phyloP scores from a whole-genome alignment of 2,888 invertebrate genomes.

The Drosophila longiperda region DNA sequence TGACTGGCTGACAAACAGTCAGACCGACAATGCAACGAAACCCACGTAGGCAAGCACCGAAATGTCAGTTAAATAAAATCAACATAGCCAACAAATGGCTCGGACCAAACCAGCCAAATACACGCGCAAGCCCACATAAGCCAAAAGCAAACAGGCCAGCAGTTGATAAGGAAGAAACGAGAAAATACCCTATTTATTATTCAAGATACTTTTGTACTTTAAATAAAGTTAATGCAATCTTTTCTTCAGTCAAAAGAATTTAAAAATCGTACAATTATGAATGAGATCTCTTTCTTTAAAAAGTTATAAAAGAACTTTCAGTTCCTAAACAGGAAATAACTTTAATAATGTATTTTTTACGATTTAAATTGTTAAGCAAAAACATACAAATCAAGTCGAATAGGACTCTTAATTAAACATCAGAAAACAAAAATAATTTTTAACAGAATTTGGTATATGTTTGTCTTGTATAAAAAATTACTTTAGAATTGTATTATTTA shows the following conservation, averaged over 20 bases:
- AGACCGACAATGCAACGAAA: conserved; percentile 27
- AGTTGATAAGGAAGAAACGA: background rate
- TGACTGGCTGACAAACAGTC: background rate
- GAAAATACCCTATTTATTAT: conserved; percentile 16
- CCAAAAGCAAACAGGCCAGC: conserved; percentile 28
- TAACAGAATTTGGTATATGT: background rate
- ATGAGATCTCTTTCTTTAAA: background rate
- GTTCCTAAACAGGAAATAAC: background rate
- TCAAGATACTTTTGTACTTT: background rate
- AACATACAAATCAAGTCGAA: background rate
- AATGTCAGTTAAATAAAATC: conserved; percentile 74
- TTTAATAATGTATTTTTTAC: background rate
- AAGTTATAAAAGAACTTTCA: background rate
- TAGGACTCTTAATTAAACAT: background rate
- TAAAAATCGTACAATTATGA: background rate
- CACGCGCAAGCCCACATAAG: conserved; percentile 29
- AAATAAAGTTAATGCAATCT: background rate
- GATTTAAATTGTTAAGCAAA: background rate
- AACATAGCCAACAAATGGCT: conserved; percentile 60
- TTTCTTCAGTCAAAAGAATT: background rate
- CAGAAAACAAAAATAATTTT: background rate
- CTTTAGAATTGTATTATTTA: background rate
- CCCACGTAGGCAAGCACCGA: conserved; percentile 46
- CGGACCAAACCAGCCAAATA: conserved; percentile 26
- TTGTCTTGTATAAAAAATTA: background rate